Percentiles rank a stretch among this genome's conserved stretches.
These are phyloP conservation scores for Aspidiotus rigidus DNA, from an alignment of 2,888 invertebrate genomes.

Conservation along the genomic window DNA sequence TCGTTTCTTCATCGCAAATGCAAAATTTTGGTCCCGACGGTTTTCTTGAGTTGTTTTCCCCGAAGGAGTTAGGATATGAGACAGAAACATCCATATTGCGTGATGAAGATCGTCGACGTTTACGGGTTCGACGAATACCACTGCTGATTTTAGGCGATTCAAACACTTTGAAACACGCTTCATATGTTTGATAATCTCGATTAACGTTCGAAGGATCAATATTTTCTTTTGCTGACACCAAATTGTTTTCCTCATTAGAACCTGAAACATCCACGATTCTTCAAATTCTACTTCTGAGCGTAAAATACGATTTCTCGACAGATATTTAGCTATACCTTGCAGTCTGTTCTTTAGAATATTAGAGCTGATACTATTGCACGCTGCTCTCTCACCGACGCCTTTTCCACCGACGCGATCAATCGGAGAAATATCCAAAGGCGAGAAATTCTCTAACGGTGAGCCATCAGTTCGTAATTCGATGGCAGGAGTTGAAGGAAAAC, in stretches of 20 bases:
- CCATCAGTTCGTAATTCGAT: constrained; percentile 6
- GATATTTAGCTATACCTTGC: no score
- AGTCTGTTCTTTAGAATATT: no score
- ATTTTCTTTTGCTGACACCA: no score
- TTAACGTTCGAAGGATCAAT: no score
- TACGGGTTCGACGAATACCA: constrained; percentile 16
- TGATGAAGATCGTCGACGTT: constrained; percentile 16
- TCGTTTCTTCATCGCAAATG: background rate
- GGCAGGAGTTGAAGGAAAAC: constrained; percentile 30
- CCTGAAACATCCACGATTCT: no score
- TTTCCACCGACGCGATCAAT: constrained; percentile 8
- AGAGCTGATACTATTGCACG: constrained; percentile 4
- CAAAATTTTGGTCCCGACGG: background rate
- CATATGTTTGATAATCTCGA: background rate
- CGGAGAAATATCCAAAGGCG: constrained; percentile 25
- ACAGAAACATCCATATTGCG: constrained; percentile 9
- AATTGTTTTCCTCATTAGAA: no score
- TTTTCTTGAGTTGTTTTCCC: background rate
- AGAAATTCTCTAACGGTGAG: constrained; percentile 18
- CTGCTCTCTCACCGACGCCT: background rate
- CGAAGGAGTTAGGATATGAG: constrained; percentile 11
- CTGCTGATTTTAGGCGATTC: constrained; percentile 24
- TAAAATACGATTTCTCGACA: no score
- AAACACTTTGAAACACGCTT: constrained; percentile 18
- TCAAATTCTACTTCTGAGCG: no score